Evolutionary conservation across 2,797 vertebrate species (phyloP).

Genomic region (Crax fasciolata): DNA sequence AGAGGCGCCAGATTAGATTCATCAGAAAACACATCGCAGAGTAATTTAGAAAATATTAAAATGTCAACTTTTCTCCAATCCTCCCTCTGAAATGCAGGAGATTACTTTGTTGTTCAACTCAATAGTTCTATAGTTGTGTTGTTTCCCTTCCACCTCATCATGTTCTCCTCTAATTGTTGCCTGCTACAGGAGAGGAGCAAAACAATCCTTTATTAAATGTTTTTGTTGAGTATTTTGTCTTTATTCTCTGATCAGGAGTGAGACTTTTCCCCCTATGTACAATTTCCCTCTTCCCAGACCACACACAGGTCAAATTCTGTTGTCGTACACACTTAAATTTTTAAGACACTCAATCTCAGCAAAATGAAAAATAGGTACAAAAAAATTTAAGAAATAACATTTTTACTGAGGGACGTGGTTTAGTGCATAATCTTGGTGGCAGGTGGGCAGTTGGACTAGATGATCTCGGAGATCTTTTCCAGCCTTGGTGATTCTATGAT

Average conservation of each 20-base stretch:
- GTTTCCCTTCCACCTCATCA: not conserved
- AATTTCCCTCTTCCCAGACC: not conserved
- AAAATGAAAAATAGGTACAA: not conserved
- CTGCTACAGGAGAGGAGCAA: slow-evolving; percentile 6
- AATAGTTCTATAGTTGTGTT: not conserved
- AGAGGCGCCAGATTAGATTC: slow-evolving; percentile 23
- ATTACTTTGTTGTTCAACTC: slow-evolving; percentile 32
- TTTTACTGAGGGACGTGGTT: not conserved
- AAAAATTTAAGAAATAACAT: not conserved
- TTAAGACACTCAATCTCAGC: not conserved
- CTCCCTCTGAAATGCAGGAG: slow-evolving; percentile 22
- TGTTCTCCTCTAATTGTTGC: slow-evolving; percentile 28
- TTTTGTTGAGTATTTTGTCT: slow-evolving; percentile 16
- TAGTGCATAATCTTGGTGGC: too few relatives aligned
- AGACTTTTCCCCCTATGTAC: not conserved
- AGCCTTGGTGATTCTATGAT: too few relatives aligned
- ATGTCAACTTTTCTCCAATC: slow-evolving; percentile 44
- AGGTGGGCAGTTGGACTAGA: too few relatives aligned
- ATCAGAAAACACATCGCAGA: slow-evolving; percentile 62
- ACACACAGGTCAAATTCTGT: not conserved
- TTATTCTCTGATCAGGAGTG: not conserved
- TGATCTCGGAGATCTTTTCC: too few relatives aligned
- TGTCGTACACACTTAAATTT: not conserved
- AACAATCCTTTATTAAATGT: not conserved
- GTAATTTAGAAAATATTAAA: slow-evolving; percentile 71